Percentiles rank a stretch among this genome's conserved stretches.
phyloP scores from a whole-genome alignment of 1,140 invertebrate species.

The Procambarus virginalis region DNA sequence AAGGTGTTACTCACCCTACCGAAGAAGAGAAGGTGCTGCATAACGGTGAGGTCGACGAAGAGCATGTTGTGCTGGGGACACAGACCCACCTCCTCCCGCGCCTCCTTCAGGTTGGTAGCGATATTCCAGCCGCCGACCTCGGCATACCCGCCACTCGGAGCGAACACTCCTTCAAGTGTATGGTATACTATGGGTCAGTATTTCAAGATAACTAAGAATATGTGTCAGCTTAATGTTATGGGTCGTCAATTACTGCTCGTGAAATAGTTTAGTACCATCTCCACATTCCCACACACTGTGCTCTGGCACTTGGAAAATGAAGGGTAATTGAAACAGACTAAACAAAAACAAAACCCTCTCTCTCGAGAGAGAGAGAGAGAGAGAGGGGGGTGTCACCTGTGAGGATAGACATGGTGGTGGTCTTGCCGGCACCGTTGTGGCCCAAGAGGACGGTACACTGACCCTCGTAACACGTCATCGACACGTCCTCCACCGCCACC shows the following conservation, averaged over 20 bases:
- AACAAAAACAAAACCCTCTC: too few relatives aligned
- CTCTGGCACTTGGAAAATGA: too few relatives aligned
- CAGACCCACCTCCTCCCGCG: conserved; percentile 78
- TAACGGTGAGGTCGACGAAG: conserved; percentile 77
- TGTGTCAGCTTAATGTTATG: too few relatives aligned
- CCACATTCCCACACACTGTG: too few relatives aligned
- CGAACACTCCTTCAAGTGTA: conserved; percentile 80
- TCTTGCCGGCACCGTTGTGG: conserved; percentile 81
- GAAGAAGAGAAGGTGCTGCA: conserved; percentile 78
- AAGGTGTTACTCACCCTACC: conserved; percentile 69
- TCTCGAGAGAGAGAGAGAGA: too few relatives aligned
- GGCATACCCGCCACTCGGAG: conserved; percentile 78
- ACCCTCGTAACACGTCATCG: conserved; percentile 79
- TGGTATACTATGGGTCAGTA: too few relatives aligned
- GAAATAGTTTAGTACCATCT: too few relatives aligned
- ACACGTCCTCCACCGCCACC: conserved; percentile 78
- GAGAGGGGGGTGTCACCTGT: conserved; percentile 53
- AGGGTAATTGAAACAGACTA: too few relatives aligned
- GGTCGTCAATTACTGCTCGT: too few relatives aligned
- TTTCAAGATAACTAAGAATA: too few relatives aligned
- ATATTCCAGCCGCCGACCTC: conserved; percentile 79
- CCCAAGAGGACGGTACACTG: conserved; percentile 80
- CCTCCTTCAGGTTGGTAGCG: conserved; percentile 76
- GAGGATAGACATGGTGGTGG: conserved; percentile 78
- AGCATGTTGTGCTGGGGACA: conserved; percentile 83